Evolutionary conservation across 2,888 invertebrate genomes (phyloP).

Genomic region (Epirrita christyi): DNA sequence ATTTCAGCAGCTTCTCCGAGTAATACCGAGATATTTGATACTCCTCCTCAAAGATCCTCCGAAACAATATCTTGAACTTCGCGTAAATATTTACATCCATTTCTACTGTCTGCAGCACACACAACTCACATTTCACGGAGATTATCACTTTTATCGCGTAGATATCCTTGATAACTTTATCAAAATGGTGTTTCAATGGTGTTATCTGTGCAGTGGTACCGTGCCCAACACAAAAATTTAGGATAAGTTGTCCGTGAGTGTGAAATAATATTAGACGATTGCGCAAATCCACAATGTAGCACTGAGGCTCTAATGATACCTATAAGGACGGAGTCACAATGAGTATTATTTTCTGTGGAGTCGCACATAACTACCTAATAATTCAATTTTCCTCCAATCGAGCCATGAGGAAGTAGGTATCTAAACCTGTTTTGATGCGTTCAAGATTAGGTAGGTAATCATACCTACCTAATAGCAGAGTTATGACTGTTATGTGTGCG

Average conservation of each 20-base stretch:
- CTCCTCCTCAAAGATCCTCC: conserved; percentile 46
- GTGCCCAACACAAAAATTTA: too few relatives aligned
- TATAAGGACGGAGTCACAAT: background rate
- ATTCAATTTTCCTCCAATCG: background rate
- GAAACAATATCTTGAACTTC: conserved; percentile 49
- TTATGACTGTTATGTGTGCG: too few relatives aligned
- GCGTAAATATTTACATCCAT: conserved; percentile 50
- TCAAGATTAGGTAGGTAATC: too few relatives aligned
- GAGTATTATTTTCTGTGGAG: too few relatives aligned
- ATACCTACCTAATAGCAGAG: too few relatives aligned
- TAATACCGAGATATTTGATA: conserved; percentile 45
- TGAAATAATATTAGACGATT: background rate
- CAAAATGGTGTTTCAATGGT: background rate
- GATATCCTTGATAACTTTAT: background rate
- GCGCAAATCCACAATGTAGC: background rate
- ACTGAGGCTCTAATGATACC: background rate
- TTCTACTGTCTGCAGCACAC: background rate
- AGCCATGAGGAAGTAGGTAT: background rate
- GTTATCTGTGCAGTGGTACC: too few relatives aligned
- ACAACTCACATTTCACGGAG: background rate
- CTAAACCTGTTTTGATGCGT: background rate
- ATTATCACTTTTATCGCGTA: background rate
- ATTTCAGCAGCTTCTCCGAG: conserved; percentile 46
- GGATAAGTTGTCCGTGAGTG: too few relatives aligned
- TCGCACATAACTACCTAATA: too few relatives aligned